These are phyloP conservation scores for Araneus ventricosus DNA, from an alignment of 1,140 invertebrate genomes.

Conservation along the genomic window DNA sequence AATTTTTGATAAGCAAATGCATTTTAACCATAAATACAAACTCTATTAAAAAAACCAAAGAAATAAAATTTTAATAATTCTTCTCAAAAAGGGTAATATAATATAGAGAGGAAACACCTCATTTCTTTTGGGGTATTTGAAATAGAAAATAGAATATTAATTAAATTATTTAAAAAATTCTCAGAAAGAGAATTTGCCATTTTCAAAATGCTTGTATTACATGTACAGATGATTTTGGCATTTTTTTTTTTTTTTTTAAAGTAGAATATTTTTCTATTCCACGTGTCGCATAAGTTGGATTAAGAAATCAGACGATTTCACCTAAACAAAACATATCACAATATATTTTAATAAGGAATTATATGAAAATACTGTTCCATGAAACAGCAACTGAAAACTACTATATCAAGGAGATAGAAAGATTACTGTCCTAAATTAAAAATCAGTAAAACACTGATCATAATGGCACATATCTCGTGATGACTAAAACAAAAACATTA, in stretches of 20 bases:
- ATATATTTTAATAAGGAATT: not conserved
- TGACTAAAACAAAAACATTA: constrained; percentile 24
- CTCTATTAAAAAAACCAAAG: too few relatives aligned
- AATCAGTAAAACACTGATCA: constrained; percentile 8
- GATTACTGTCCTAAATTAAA: not conserved
- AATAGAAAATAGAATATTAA: too few relatives aligned
- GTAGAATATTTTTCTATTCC: not conserved
- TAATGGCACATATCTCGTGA: not conserved
- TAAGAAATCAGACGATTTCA: too few relatives aligned
- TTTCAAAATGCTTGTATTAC: not conserved
- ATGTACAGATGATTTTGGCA: not conserved
- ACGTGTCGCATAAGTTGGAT: not conserved
- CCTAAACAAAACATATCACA: not conserved
- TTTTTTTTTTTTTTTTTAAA: not conserved
- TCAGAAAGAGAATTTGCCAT: too few relatives aligned
- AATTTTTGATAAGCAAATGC: too few relatives aligned
- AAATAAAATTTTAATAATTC: too few relatives aligned
- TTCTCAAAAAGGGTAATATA: too few relatives aligned
- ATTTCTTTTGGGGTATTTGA: too few relatives aligned
- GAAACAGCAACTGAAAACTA: constrained; percentile 7
- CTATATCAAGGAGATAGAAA: not conserved
- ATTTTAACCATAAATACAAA: too few relatives aligned
- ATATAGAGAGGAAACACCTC: too few relatives aligned
- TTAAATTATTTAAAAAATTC: too few relatives aligned
- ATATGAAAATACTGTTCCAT: not conserved